A percentile compares a stretch with the other conserved stretches of the same genome.
Conservation (phyloP, 2,113 vertebrate genomes). For the Sphyrna mokarran region DNA sequence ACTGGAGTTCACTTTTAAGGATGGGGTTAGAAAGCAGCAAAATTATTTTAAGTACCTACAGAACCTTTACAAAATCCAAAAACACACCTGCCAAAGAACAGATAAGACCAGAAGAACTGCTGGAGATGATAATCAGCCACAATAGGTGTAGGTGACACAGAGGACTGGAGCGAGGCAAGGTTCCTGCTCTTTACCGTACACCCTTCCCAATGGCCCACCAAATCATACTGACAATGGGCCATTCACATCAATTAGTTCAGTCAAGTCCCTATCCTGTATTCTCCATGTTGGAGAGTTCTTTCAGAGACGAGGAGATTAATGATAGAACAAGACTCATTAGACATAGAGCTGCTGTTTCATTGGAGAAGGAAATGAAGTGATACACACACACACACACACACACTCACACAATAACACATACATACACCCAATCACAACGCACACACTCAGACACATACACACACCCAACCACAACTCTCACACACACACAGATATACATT, state of each 20-base stretch:
- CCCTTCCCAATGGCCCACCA: neutral
- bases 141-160: neutral
- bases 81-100: neutral
- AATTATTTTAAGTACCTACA: neutral
- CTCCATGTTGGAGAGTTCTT: neutral
- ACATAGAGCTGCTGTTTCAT: no score
- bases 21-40: neutral
- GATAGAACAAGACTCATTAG: neutral
- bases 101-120: neutral
- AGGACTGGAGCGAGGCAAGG: neutral
- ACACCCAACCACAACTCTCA: no score
- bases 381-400: neutral
- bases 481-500: no score
- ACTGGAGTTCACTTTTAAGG: neutral
- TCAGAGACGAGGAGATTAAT: neutral
- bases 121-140: neutral
- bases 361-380: neutral
- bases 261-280: neutral
- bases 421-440: no score
- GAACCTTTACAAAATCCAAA: neutral
- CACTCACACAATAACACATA: no score
- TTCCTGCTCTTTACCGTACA: neutral
- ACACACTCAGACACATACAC: no score
- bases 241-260: neutral
- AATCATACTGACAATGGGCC: neutral